phyloP scores from a whole-genome alignment of 2,113 vertebrate genomes.

The Coracopsis vasa region DNA sequence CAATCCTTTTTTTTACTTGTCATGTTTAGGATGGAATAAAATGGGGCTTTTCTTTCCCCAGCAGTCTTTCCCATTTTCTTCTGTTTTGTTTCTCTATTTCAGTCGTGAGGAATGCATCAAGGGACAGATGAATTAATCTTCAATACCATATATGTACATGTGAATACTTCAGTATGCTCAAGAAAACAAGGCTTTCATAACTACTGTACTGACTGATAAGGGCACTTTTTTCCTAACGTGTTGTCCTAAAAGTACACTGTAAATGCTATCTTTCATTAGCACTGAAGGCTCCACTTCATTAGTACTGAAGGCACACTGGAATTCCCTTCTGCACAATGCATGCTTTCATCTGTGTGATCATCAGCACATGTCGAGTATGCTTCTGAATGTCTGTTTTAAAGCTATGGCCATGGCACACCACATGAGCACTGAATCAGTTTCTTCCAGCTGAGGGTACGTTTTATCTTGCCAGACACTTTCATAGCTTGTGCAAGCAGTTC shows the following conservation, averaged over 20 bases:
- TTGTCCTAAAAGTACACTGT: background rate
- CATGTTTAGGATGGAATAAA: background rate
- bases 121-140: background rate
- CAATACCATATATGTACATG: background rate
- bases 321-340: slow-evolving; percentile 48
- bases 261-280: slow-evolving; percentile 27
- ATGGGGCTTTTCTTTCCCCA: slow-evolving; percentile 3
- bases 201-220: background rate
- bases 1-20: background rate
- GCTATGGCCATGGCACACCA: slow-evolving; percentile 41
- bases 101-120: slow-evolving; percentile 11
- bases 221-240: background rate
- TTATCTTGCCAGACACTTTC: slow-evolving; percentile 61
- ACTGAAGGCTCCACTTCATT: background rate
- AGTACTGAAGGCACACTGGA: slow-evolving; percentile 6
- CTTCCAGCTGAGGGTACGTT: slow-evolving; percentile 64
- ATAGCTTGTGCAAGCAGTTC: slow-evolving; percentile 55
- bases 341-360: slow-evolving; percentile 59
- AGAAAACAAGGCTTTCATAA: slow-evolving; percentile 36
- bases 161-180: slow-evolving; percentile 21
- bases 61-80: background rate
- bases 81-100: slow-evolving; percentile 16
- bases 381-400: slow-evolving; percentile 49
- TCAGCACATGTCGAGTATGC: slow-evolving; percentile 22
- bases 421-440: slow-evolving; percentile 70